Evolutionary conservation across 2,888 invertebrate genomes (phyloP), one percentile per base, ranked within the genome.

Genomic region (Incurvaria masculella): DNA sequence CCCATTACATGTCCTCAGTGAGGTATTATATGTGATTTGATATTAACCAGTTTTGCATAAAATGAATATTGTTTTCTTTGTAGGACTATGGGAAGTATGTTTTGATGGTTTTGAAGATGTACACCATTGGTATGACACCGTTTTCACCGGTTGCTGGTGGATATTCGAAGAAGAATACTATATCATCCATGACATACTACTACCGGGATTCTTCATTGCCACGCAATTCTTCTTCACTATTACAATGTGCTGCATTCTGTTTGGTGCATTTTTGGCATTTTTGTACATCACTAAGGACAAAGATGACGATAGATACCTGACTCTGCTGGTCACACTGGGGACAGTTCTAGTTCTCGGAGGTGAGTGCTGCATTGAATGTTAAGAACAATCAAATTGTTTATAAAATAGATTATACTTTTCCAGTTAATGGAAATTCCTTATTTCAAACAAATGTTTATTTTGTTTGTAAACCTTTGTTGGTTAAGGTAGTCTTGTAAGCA

Each of bases 81-180:
- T 67, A 87, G 97, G 97, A 23, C 78, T 97, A 27, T 97, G 97
- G 97, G 90, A 94, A 69, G 94, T 94, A 3, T 97, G 97, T 65
- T 94, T 97, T 60, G 83, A 87, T 58, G 83, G 89, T 42, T 95
- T 94, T 64, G 86, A 89, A 69, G 96, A 97, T 65, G 85, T 90
- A 4, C 88, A 89, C 56, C 87, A 89, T 55, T 84, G 86, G 67
- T 97, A 96, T 70, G 94, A 96, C 61, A 87, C 85, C 4, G 79
- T 81, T 46, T 94, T 94, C 60, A 82, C 80, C 16, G 94, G 93
- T 1, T 97, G 97, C 63, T 94, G 94, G 91, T 97, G 97, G 95
- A 91, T 97, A 51, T 95, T 96, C 62, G 94, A 97, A 70, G 96
- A 95, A 67, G 97, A 97, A 72, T 96, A 94, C 66, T 94, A 95